Evolutionary conservation across 2,113 vertebrate species (phyloP).

Genomic region (Cynoglossus semilaevis): DNA sequence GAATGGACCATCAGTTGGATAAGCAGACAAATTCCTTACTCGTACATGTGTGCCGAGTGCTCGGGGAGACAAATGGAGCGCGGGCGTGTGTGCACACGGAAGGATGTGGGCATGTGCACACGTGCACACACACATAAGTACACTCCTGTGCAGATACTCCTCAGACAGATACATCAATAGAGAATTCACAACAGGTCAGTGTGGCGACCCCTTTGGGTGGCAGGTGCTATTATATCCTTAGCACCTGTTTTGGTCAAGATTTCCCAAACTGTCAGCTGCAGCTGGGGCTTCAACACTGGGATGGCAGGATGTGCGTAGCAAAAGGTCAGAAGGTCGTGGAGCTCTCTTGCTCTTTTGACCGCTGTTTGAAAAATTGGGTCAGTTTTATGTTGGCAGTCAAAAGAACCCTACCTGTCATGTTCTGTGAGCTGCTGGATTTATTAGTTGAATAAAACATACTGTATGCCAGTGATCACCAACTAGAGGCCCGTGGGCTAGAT

Average conservation of each 20-base stretch:
- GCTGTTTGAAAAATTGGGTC: not conserved
- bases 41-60: conserved; percentile 6
- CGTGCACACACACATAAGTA: conserved; percentile 11
- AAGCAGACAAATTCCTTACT: conserved; percentile 26
- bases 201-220: conserved; percentile 46
- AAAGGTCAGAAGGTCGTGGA: conserved; percentile 3
- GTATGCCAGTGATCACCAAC: no score
- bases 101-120: conserved; percentile 2
- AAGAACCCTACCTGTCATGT: no score
- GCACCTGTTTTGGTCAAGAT: conserved; percentile 52
- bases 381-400: no score
- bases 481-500: no score
- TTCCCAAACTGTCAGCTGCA: conserved; percentile 31
- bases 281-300: conserved; percentile 41
- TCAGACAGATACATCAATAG: conserved; percentile 23
- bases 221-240: conserved; percentile 62
- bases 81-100: conserved; percentile 7
- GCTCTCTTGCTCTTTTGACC: not conserved
- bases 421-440: no score
- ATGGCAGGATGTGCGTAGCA: conserved; percentile 21
- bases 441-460: no score
- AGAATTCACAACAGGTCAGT: conserved; percentile 41
- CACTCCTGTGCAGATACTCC: conserved; percentile 11
- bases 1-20: conserved; percentile 68
- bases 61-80: conserved; percentile 33